Percentiles rank a stretch among this genome's conserved stretches.
Conservation (phyloP, 2,797 vertebrate genomes). For the Epinephelus malabaricus region DNA sequence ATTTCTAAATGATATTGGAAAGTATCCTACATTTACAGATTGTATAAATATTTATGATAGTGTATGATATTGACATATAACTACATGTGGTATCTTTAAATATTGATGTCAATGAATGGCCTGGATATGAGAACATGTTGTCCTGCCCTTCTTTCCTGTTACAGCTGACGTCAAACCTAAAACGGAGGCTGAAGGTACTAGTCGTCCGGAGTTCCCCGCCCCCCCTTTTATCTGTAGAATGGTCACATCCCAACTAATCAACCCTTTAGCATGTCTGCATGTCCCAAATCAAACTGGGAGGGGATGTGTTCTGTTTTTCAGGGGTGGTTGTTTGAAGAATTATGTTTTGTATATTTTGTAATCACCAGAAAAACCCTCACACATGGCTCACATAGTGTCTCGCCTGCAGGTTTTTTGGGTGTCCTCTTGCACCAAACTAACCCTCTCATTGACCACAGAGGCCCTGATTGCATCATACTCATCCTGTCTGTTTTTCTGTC, state of each 20-base stretch:
- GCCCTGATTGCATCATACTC: conserved; percentile 62
- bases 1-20: background rate
- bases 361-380: conserved; percentile 26
- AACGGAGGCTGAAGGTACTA: conserved; percentile 89
- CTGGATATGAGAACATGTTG: conserved; percentile 75
- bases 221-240: conserved; percentile 63
- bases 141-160: conserved; percentile 84
- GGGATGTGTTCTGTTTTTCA: conserved; percentile 44
- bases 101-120: conserved; percentile 28
- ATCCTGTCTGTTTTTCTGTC: conserved; percentile 45
- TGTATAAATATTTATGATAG: background rate
- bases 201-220: conserved; percentile 56
- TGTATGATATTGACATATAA: conserved; percentile 5
- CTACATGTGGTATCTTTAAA: conserved; percentile 5
- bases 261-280: conserved; percentile 86
- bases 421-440: conserved; percentile 64
- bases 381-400: conserved; percentile 2
- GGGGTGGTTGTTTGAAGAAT: conserved; percentile 34
- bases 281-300: conserved; percentile 71
- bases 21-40: background rate
- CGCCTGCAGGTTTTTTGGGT: conserved; percentile 43
- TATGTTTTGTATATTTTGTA: conserved; percentile 35
- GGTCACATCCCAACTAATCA: conserved; percentile 81
- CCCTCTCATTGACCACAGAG: conserved; percentile 56
- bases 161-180: conserved; percentile 90